Conservation (phyloP, 2,888 invertebrate genomes). For the Netelia virgata region DNA sequence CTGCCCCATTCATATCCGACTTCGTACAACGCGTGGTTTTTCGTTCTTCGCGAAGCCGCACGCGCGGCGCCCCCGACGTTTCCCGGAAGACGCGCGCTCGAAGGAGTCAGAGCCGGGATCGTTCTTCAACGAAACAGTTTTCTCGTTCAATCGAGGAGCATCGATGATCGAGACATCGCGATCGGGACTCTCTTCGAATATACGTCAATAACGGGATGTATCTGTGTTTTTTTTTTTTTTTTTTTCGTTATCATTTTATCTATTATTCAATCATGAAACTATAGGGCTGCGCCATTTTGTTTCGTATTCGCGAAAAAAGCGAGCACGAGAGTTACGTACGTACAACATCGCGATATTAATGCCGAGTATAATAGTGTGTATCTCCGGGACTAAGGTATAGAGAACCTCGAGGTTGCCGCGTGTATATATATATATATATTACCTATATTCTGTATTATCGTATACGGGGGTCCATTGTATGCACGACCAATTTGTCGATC, state of each 20-base stretch:
- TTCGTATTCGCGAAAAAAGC: slow-evolving; percentile 12
- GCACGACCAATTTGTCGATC: slow-evolving; percentile 68
- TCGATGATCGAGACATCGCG: no score
- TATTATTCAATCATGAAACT: no score
- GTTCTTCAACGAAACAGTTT: no score
- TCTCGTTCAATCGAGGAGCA: no score
- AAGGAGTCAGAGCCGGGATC: no score
- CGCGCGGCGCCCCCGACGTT: slow-evolving; percentile 51
- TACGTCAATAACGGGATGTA: no score
- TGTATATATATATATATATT: no score
- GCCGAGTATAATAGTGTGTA: slow-evolving; percentile 54
- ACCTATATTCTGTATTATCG: slow-evolving; percentile 43
- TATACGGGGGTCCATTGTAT: slow-evolving; percentile 63
- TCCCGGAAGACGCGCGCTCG: slow-evolving; percentile 47
- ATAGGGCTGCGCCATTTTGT: neutral
- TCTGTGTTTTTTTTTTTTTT: no score
- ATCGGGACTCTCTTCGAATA: no score
- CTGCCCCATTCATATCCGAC: slow-evolving; percentile 65
- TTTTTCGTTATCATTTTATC: no score
- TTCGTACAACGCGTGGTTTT: slow-evolving; percentile 17
- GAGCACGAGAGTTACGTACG: slow-evolving; percentile 50
- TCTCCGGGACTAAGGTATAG: slow-evolving; percentile 50
- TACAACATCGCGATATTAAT: slow-evolving; percentile 39
- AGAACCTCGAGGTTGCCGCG: slow-evolving; percentile 22
- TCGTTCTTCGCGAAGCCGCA: slow-evolving; percentile 36